phyloP scores from a whole-genome alignment of 2,113 vertebrate genomes.

The Perognathus longimembris region DNA sequence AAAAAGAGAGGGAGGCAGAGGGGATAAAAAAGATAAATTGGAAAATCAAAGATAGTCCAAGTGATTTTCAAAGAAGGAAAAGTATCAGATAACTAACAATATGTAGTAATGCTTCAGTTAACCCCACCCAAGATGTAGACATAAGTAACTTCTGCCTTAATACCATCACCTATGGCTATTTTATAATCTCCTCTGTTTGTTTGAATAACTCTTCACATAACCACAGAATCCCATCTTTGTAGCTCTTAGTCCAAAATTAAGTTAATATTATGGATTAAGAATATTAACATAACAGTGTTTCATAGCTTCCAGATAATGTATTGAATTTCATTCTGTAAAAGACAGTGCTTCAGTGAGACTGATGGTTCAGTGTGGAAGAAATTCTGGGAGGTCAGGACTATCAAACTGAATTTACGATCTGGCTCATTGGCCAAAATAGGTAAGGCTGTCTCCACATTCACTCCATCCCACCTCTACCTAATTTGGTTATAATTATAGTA shows the following conservation, averaged over 20 bases:
- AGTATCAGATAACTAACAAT: not conserved
- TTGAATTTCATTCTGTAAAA: constrained; percentile 10
- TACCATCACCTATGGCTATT: not conserved
- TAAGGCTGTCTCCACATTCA: not conserved
- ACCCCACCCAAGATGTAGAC: not conserved
- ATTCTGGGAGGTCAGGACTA: not conserved
- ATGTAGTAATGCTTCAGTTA: not conserved
- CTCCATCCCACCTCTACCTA: not conserved
- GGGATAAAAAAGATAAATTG: not conserved
- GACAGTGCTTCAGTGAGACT: not conserved
- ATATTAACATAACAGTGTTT: not conserved
- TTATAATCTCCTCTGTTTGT: not conserved
- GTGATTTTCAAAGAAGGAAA: not conserved
- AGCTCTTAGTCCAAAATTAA: constrained; percentile 38
- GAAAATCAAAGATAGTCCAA: constrained; percentile 21
- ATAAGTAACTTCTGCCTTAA: not conserved
- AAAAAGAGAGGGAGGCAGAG: not conserved
- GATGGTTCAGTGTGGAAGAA: not conserved
- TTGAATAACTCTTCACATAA: not conserved
- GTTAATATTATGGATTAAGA: not conserved
- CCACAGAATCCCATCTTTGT: not conserved
- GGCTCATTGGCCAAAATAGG: not conserved
- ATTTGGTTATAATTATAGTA: not conserved
- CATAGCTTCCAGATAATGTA: not conserved
- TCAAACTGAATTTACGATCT: not conserved